Evolutionary conservation across 92 coral and sea anemone species (phyloP), one percentile per base, ranked within the genome.

Genomic region (Phenganax subtilis): DNA sequence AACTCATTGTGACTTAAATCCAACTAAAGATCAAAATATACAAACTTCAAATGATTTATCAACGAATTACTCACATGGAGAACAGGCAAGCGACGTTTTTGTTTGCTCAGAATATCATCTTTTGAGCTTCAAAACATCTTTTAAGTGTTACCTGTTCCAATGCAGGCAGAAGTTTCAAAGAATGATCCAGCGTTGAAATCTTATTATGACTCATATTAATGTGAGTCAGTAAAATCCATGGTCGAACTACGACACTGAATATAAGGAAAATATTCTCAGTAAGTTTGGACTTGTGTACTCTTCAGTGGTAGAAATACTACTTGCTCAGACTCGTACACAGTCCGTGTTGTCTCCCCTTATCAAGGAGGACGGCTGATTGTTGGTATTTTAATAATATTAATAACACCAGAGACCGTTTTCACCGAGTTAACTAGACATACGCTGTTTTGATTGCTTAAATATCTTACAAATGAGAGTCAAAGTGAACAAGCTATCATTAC

Each of bases 1-100:
- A 94, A 94, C 73, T 94, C 90, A 57, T 94, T 94, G 75, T 85
- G 71, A 73, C 97, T 92, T 85, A 94, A 68, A 71, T 94, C 91
- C 77, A 94, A 83, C 83, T 79, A 79, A 63, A 79, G 53, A 6
- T 59, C 1, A 77, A 73, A 55, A 53, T 14, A 52, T 47, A 31
- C 11, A 31, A 30, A 30, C 10, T 9, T 9, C 16, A 9, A 51
- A 12, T 16, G 9, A 30, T 15, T 9, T 69, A 30, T 5, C 51
- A 69, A 10, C 2, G 54, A 6, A 69, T 69, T 69, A 3, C 1
- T 15, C 3, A 6, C n/a, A 61, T 17, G n/a, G 9, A 12, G 8
- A 6, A 8, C 0, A 14, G 67, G 25, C 27, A 12, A 3, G 67
- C 25, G 67, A 12, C 8, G 15, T 7, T 61, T 15, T 6, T 14